Conservation (phyloP, 2,797 vertebrate species). For the Gymnopithys bicolor region DNA sequence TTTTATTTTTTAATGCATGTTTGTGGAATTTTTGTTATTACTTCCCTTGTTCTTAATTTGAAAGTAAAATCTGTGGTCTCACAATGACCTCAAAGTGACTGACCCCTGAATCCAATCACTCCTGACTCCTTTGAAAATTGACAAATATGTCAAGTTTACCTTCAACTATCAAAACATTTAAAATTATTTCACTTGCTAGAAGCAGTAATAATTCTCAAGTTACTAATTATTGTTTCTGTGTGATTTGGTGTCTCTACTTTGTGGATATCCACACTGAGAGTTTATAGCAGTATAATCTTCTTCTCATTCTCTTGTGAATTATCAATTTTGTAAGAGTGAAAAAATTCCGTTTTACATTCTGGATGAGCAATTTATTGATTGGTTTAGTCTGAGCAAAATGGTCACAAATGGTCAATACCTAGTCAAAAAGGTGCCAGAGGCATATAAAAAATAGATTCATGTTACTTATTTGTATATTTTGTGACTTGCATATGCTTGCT, state of each 20-base stretch:
- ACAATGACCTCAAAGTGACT: slow-evolving; percentile 77
- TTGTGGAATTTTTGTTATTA: slow-evolving; percentile 70
- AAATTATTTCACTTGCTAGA: slow-evolving; percentile 73
- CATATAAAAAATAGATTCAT: slow-evolving; percentile 51
- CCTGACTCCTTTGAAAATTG: slow-evolving; percentile 75
- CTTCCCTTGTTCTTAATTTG: slow-evolving; percentile 75
- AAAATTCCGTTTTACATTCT: slow-evolving; percentile 60
- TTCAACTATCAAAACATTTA: slow-evolving; percentile 68
- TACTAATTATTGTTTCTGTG: slow-evolving; percentile 16
- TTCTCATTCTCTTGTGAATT: slow-evolving; percentile 24
- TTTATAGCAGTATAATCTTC: background rate
- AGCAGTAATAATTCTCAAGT: slow-evolving; percentile 36
- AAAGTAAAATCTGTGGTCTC: slow-evolving; percentile 81
- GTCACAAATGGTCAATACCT: slow-evolving; percentile 72
- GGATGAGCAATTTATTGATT: slow-evolving; percentile 73
- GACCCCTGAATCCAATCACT: slow-evolving; percentile 84
- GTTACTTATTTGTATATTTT: slow-evolving; percentile 19
- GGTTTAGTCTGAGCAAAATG: slow-evolving; percentile 63
- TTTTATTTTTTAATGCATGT: background rate
- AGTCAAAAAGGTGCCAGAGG: slow-evolving; percentile 63
- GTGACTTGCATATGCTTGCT: background rate
- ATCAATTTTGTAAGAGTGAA: slow-evolving; percentile 47
- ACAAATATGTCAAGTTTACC: slow-evolving; percentile 77
- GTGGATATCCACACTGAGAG: background rate
- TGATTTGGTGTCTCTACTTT: background rate